phyloP scores from a whole-genome alignment of 1,140 invertebrate genomes.

The Tetramorium alpestre region DNA sequence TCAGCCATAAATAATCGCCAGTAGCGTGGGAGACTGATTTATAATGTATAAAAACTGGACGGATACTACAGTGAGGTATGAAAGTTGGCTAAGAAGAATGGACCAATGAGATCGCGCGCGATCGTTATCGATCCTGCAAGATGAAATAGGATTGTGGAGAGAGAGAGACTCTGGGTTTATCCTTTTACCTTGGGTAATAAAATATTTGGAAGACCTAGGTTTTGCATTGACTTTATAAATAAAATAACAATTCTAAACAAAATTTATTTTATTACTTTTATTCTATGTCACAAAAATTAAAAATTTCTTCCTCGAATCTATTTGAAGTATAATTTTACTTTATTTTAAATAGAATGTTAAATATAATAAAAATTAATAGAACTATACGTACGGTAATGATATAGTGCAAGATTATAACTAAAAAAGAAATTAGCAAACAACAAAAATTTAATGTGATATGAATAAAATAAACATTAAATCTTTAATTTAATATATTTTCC shows the following conservation, averaged over 20 bases:
- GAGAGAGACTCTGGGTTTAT: background rate
- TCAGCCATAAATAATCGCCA: conserved; percentile 62
- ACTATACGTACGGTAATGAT: background rate
- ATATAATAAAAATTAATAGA: background rate
- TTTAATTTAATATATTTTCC: background rate
- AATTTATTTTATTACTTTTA: background rate
- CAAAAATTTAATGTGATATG: background rate
- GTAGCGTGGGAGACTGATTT: conserved; percentile 25
- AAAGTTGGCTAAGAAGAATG: conserved; percentile 50
- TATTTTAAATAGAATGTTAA: background rate
- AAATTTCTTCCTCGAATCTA: background rate
- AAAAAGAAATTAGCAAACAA: background rate
- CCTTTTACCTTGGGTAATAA: background rate
- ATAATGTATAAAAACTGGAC: conserved; percentile 58
- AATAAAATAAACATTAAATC: background rate
- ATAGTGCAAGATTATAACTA: background rate
- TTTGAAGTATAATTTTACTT: background rate
- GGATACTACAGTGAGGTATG: background rate
- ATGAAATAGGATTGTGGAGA: conserved; percentile 26
- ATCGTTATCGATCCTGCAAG: conserved; percentile 33
- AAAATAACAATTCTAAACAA: background rate
- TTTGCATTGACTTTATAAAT: background rate
- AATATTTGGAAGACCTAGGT: background rate
- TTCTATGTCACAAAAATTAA: background rate
- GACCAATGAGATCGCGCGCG: background rate